A percentile compares a stretch with the other conserved stretches of the same genome.
Evolutionary conservation across 2,888 invertebrate genomes (phyloP).

Genomic region (Exephanes ischioxanthus): DNA sequence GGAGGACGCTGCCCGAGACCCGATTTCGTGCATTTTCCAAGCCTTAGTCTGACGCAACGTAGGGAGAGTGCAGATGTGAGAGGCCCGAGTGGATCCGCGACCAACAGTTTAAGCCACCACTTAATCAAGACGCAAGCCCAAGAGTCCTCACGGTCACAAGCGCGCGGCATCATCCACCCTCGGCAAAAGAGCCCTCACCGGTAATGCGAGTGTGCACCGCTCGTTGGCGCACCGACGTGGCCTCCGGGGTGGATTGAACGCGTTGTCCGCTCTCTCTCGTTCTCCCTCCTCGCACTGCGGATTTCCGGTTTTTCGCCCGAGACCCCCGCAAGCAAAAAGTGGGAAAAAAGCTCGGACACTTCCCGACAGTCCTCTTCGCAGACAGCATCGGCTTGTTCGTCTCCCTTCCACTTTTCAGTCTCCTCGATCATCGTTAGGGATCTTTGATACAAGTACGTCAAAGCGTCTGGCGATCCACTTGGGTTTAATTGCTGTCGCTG

Average conservation of each 20-base stretch:
- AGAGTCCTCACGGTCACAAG: constrained; percentile 71
- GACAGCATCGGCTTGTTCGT: not conserved
- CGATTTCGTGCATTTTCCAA: not conserved
- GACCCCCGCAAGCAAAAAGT: constrained; percentile 1
- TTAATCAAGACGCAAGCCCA: constrained; percentile 80
- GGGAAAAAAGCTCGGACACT: constrained; percentile 47
- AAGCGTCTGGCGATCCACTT: not conserved
- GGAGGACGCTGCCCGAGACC: not conserved
- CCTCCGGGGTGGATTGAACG: constrained; percentile 16
- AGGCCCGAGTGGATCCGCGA: constrained; percentile 47
- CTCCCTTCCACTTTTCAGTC: not conserved
- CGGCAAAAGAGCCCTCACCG: constrained; percentile 39
- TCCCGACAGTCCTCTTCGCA: not conserved
- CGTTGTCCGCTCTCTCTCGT: constrained; percentile 20
- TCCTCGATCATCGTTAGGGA: constrained; percentile 48
- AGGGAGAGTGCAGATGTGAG: not conserved
- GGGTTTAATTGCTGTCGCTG: constrained; percentile 33
- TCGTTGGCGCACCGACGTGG: constrained; percentile 19
- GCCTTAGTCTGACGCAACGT: not conserved
- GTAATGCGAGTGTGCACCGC: constrained; percentile 22
- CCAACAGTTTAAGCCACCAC: constrained; percentile 77
- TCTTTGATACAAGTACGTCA: not conserved
- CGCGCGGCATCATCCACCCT: constrained; percentile 20
- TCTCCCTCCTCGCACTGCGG: constrained; percentile 23
- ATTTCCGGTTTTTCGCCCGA: constrained; percentile 53